A percentile compares a stretch with the other conserved stretches of the same genome.
phyloP scores from a whole-genome alignment of 2,113 vertebrate genomes.

The Sialia sialis region DNA sequence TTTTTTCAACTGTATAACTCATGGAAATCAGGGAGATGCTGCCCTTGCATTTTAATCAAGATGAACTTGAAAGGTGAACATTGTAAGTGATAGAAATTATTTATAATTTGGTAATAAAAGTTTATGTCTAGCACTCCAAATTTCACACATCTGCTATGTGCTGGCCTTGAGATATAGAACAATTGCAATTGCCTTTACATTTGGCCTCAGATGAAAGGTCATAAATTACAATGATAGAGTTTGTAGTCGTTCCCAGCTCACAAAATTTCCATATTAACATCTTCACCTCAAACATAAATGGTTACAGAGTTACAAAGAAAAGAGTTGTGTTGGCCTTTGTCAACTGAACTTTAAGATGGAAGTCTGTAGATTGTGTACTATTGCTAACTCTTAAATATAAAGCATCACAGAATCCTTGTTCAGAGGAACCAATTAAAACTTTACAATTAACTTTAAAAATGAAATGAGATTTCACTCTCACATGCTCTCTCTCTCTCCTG shows the following conservation, averaged over 20 bases:
- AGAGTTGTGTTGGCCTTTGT: slow-evolving; percentile 70
- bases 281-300: slow-evolving; percentile 80
- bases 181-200: slow-evolving; percentile 78
- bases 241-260: slow-evolving; percentile 66
- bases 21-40: slow-evolving; percentile 51
- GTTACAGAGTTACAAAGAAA: slow-evolving; percentile 72
- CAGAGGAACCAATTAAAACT: slow-evolving; percentile 67
- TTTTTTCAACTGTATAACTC: slow-evolving; percentile 50
- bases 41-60: slow-evolving; percentile 80
- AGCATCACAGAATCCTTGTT: slow-evolving; percentile 20
- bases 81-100: slow-evolving; percentile 82
- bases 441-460: slow-evolving; percentile 56
- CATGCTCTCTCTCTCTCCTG: background rate
- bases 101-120: slow-evolving; percentile 87
- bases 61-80: slow-evolving; percentile 84
- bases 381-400: background rate
- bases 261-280: slow-evolving; percentile 80
- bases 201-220: slow-evolving; percentile 76
- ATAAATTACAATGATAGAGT: slow-evolving; percentile 77
- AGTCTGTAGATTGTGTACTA: background rate
- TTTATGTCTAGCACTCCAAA: slow-evolving; percentile 80
- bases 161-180: slow-evolving; percentile 78
- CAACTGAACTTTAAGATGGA: slow-evolving; percentile 62
- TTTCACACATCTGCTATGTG: slow-evolving; percentile 76
- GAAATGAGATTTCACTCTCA: slow-evolving; percentile 19